These are phyloP conservation scores for Pterocles burchelli DNA, from an alignment of 2,113 vertebrate genomes.

Conservation along the genomic window DNA sequence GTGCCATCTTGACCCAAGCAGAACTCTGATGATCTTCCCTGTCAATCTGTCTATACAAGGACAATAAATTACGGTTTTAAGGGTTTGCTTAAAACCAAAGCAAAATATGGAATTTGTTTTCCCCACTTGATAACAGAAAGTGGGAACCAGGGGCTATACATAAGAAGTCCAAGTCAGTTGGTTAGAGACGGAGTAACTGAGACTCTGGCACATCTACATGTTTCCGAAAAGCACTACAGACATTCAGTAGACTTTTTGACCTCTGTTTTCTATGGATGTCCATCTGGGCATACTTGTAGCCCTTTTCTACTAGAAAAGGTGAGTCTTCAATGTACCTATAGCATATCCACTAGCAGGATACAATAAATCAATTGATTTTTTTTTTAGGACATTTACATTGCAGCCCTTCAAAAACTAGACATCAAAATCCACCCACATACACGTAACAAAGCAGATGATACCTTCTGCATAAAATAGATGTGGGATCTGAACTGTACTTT, in stretches of 20 bases:
- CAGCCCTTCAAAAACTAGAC: slow-evolving; percentile 5
- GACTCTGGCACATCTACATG: neutral
- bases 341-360: neutral
- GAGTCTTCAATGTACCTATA: neutral
- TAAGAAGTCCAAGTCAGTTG: neutral
- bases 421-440: neutral
- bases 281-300: neutral
- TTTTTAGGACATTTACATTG: neutral
- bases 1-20: neutral
- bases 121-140: neutral
- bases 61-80: neutral
- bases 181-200: neutral
- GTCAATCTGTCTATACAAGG: neutral
- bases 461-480: neutral
- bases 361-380: neutral
- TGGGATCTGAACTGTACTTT: neutral
- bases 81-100: neutral
- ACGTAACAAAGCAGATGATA: neutral
- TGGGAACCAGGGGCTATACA: neutral
- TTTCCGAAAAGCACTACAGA: neutral
- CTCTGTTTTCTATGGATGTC: neutral
- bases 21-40: neutral
- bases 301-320: neutral
- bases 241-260: neutral
- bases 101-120: neutral